Conservation (phyloP, 2,113 vertebrate species). For the Glaucidium brasilianum region DNA sequence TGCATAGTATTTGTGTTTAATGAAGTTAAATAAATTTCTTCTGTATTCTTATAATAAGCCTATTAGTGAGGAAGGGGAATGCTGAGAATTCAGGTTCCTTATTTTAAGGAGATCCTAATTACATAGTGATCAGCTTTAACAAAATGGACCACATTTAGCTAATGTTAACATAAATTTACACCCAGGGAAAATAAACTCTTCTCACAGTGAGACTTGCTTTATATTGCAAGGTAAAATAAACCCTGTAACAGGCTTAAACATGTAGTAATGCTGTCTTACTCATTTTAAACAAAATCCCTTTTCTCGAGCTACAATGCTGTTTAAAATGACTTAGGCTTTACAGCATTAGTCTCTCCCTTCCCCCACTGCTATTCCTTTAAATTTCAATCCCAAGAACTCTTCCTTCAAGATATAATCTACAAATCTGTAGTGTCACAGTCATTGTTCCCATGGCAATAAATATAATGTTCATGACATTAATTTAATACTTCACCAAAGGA, state of each 20-base stretch:
- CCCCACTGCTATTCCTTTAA: neutral
- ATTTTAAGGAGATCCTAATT: neutral
- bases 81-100: neutral
- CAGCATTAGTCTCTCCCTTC: neutral
- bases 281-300: neutral
- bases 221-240: neutral
- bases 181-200: neutral
- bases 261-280: neutral
- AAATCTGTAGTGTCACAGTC: neutral
- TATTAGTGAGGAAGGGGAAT: neutral
- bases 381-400: neutral
- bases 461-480: neutral
- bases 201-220: neutral
- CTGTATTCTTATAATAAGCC: neutral
- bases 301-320: neutral
- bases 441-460: conserved; percentile 43
- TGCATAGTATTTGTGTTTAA: neutral
- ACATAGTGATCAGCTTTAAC: neutral
- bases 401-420: neutral
- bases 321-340: neutral
- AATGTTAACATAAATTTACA: neutral
- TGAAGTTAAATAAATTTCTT: neutral
- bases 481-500: neutral
- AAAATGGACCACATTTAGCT: neutral
- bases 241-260: neutral